These are phyloP conservation scores for Brenthis hecate DNA, from an alignment of 2,888 invertebrate genomes.

Conservation along the genomic window DNA sequence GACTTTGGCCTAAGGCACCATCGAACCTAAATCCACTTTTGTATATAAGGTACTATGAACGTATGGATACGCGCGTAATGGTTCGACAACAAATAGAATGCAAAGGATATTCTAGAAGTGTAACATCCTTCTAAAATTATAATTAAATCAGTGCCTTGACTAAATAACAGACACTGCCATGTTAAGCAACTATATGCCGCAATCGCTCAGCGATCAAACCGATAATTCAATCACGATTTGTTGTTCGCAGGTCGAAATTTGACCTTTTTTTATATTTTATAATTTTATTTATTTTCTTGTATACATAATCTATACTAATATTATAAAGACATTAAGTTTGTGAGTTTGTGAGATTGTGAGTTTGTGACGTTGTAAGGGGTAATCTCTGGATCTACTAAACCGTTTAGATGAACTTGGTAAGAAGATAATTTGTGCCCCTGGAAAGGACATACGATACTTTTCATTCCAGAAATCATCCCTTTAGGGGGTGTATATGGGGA, in stretches of 20 bases:
- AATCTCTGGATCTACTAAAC: too few species aligned
- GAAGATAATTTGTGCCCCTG: too few species aligned
- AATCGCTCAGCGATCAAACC: constrained; percentile 6
- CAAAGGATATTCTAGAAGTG: constrained; percentile 27
- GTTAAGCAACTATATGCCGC: constrained; percentile 9
- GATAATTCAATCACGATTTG: not conserved
- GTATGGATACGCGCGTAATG: not conserved
- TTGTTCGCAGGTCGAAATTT: not conserved
- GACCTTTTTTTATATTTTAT: not conserved
- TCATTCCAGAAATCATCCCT: too few species aligned
- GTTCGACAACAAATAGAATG: not conserved
- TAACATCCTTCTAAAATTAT: constrained; percentile 27
- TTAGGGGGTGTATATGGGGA: too few species aligned
- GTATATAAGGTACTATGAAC: too few species aligned
- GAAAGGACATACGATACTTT: too few species aligned
- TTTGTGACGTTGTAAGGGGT: too few species aligned
- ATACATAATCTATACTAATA: not conserved
- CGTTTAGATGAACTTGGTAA: too few species aligned
- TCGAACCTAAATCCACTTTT: too few species aligned
- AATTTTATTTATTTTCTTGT: not conserved
- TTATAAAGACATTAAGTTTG: too few species aligned
- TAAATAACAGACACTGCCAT: constrained; percentile 16
- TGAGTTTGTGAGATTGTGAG: too few species aligned
- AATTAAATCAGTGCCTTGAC: constrained; percentile 12
- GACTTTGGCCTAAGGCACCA: too few species aligned